phyloP scores from a whole-genome alignment of 1,140 invertebrate genomes.

The Heliothis virescens region DNA sequence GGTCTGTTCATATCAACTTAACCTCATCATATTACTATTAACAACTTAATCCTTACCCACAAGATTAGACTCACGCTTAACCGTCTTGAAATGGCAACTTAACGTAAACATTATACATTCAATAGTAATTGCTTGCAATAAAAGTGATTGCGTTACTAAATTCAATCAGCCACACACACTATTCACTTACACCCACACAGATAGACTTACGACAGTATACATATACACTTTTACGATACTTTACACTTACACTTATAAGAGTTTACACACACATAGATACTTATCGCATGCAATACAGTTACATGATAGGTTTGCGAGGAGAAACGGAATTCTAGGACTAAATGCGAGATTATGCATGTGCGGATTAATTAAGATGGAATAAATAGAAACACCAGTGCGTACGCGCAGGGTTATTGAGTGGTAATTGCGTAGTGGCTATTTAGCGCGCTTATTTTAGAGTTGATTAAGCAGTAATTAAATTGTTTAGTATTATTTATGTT shows the following conservation, averaged over 20 bases:
- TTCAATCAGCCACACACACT: constrained; percentile 39
- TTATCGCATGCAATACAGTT: constrained; percentile 30
- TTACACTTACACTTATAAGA: background rate
- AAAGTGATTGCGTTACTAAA: constrained; percentile 48
- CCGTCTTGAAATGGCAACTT: constrained; percentile 29
- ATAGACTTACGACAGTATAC: background rate
- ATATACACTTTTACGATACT: too few species aligned
- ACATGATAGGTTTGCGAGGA: constrained; percentile 16
- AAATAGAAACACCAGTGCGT: constrained; percentile 2
- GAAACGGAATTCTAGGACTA: constrained; percentile 22
- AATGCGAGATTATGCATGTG: background rate
- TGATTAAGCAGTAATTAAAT: background rate
- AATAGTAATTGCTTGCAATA: constrained; percentile 55
- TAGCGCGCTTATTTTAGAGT: background rate
- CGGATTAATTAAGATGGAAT: constrained; percentile 23
- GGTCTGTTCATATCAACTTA: background rate
- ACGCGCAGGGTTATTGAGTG: constrained; percentile 4
- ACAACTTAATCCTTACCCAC: background rate
- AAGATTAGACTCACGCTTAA: constrained; percentile 36
- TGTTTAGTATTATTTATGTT: too few species aligned
- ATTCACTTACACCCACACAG: background rate
- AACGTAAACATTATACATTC: constrained; percentile 48
- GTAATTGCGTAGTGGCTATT: constrained; percentile 9
- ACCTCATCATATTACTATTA: background rate
- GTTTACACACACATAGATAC: background rate